phyloP scores from a whole-genome alignment of 1,140 invertebrate genomes.

The Pteromalus puparum region DNA sequence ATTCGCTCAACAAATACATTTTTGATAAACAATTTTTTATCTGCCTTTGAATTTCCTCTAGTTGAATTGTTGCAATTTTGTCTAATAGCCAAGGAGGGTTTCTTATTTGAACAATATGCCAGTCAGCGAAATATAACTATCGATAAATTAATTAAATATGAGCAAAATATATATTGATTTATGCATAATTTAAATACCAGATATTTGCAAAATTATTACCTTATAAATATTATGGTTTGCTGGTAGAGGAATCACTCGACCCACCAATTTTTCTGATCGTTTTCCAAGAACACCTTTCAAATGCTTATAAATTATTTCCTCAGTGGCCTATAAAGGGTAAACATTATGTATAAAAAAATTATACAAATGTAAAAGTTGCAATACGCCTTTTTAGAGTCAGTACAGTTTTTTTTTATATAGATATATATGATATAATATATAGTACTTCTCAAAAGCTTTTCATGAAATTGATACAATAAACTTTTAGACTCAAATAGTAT shows the following conservation, averaged over 20 bases:
- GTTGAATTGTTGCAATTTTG: slow-evolving; percentile 47
- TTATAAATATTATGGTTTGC: slow-evolving; percentile 58
- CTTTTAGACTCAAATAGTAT: too few species aligned
- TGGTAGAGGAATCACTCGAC: slow-evolving; percentile 56
- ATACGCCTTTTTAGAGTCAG: too few species aligned
- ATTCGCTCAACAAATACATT: slow-evolving; percentile 58
- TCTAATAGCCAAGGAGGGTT: slow-evolving; percentile 55
- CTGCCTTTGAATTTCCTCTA: slow-evolving; percentile 56
- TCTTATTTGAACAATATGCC: slow-evolving; percentile 53
- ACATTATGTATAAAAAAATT: neutral
- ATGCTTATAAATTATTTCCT: slow-evolving; percentile 62
- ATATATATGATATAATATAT: too few species aligned
- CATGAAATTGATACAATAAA: too few species aligned
- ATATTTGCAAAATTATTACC: slow-evolving; percentile 50
- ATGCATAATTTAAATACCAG: neutral
- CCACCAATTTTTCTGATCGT: slow-evolving; percentile 48
- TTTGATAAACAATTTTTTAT: slow-evolving; percentile 59
- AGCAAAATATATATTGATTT: neutral
- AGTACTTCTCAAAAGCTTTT: too few species aligned
- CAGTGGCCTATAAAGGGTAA: slow-evolving; percentile 53
- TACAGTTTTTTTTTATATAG: too few species aligned
- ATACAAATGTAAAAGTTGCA: too few species aligned
- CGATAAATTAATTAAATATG: slow-evolving; percentile 19
- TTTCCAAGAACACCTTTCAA: slow-evolving; percentile 50
- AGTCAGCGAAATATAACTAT: slow-evolving; percentile 59